phyloP scores from a whole-genome alignment of 2,113 vertebrate genomes.

The Hirundichthys speculiger region DNA sequence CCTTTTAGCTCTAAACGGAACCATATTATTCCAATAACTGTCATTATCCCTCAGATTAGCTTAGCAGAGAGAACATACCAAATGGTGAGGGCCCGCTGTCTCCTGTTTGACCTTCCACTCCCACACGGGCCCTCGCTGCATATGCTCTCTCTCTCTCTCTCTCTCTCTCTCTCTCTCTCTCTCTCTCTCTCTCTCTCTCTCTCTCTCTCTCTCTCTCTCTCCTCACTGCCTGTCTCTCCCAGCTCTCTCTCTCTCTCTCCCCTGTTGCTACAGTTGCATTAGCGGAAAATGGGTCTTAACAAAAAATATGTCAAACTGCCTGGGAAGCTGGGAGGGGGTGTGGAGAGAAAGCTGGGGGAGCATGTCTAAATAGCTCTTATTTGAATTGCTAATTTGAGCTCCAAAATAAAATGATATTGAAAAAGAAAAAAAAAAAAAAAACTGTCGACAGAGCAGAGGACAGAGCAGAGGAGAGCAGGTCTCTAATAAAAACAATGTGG shows the following conservation, averaged over 20 bases:
- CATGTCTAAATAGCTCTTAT: constrained; percentile 73
- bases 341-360: constrained; percentile 69
- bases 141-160: constrained; percentile 24
- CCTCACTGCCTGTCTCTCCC: constrained; percentile 17
- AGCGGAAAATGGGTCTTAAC: constrained; percentile 75
- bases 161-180: neutral
- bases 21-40: constrained; percentile 56
- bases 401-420: no score
- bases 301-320: constrained; percentile 81
- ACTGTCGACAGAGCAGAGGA: constrained; percentile 60
- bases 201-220: neutral
- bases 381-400: constrained; percentile 79
- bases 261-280: constrained; percentile 61
- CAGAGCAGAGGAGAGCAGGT: constrained; percentile 35
- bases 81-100: constrained; percentile 49
- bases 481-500: constrained; percentile 67
- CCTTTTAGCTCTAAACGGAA: constrained; percentile 44
- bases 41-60: constrained; percentile 59
- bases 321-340: constrained; percentile 72
- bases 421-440: constrained; percentile 18
- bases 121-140: constrained; percentile 33
- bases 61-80: constrained; percentile 35
- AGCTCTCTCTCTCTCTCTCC: constrained; percentile 39
- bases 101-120: constrained; percentile 65
- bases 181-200: constrained; percentile 24